phyloP scores from a whole-genome alignment of 2,888 invertebrate genomes.

The Osedax fenrisi region DNA sequence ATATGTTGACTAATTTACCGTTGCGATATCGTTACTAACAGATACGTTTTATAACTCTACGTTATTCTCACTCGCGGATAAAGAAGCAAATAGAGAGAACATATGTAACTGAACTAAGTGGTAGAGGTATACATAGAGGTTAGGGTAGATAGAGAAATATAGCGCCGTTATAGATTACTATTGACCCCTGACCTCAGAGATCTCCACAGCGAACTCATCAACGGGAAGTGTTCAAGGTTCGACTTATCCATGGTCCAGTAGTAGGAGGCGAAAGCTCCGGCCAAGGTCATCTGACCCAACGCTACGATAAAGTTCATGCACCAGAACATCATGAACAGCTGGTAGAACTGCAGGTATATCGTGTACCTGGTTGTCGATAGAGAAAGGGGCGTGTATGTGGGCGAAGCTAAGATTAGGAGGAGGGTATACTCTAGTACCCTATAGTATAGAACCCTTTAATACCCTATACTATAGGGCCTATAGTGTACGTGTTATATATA shows the following conservation, averaged over 20 bases:
- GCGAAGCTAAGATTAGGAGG: no score
- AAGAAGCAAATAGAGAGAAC: no score
- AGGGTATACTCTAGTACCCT: no score
- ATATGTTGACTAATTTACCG: no score
- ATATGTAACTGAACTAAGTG: no score
- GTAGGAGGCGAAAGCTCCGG: conserved; percentile 60
- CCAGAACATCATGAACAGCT: conserved; percentile 61
- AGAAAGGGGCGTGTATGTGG: no score
- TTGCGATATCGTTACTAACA: no score
- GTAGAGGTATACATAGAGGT: neutral
- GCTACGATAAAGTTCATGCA: conserved; percentile 71
- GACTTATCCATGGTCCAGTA: conserved; percentile 73
- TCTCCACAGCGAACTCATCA: conserved; percentile 63
- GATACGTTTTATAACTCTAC: no score
- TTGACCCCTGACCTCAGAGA: conserved; percentile 43
- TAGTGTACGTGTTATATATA: no score
- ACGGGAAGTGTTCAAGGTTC: conserved; percentile 68
- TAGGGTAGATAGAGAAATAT: neutral
- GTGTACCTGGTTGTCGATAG: conserved; percentile 38
- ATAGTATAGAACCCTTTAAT: no score
- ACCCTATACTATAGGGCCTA: no score
- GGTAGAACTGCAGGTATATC: conserved; percentile 43
- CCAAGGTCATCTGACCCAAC: conserved; percentile 77
- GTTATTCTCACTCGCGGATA: no score
- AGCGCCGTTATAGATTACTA: neutral